These are phyloP conservation scores for Furcula furcula DNA, from an alignment of 2,888 invertebrate genomes.

Conservation along the genomic window DNA sequence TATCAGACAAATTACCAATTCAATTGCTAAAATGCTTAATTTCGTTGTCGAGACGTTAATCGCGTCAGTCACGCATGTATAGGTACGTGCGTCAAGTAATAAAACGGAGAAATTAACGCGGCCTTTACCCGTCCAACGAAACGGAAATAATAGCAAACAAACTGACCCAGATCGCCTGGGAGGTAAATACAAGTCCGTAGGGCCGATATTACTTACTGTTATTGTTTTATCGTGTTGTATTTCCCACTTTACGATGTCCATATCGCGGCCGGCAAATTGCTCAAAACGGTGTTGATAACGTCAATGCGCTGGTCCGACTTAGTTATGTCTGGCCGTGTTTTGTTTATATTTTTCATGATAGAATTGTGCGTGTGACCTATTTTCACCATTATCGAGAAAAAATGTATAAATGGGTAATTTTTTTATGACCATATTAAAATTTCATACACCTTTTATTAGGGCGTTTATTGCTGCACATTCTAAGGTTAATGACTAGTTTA, in stretches of 20 bases:
- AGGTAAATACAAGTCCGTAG: conserved; percentile 10
- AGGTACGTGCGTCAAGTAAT: conserved; percentile 17
- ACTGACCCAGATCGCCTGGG: conserved; percentile 12
- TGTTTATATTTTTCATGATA: too few relatives aligned
- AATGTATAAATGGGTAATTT: too few relatives aligned
- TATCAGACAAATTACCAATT: too few relatives aligned
- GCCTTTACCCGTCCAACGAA: conserved; percentile 12
- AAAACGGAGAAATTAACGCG: conserved; percentile 1
- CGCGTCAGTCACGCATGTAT: conserved; percentile 15
- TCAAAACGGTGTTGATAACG: neutral
- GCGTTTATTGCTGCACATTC: too few relatives aligned
- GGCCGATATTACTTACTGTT: conserved; percentile 4
- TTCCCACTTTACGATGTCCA: conserved; percentile 3
- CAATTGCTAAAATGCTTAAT: too few relatives aligned
- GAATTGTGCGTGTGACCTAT: too few relatives aligned
- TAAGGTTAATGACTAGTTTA: too few relatives aligned
- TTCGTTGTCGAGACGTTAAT: neutral
- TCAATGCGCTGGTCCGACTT: neutral
- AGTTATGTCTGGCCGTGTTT: neutral
- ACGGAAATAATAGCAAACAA: conserved; percentile 8
- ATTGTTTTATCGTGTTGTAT: conserved; percentile 7
- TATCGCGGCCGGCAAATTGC: neutral
- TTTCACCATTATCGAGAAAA: too few relatives aligned
- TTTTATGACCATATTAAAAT: too few relatives aligned
- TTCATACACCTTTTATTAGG: too few relatives aligned